phyloP scores from a whole-genome alignment of 2,113 vertebrate genomes.

The Xiphias gladius region DNA sequence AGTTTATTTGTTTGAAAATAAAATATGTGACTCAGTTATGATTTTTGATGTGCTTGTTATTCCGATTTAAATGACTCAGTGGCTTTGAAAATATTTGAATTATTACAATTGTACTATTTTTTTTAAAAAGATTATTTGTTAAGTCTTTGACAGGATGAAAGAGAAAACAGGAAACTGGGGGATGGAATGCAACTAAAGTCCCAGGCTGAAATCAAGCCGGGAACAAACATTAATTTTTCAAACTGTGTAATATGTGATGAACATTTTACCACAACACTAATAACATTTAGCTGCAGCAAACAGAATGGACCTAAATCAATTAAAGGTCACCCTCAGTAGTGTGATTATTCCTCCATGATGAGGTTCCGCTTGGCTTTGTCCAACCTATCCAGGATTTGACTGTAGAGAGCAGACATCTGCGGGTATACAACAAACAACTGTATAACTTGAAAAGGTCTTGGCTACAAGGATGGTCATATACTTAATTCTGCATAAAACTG shows the following conservation, averaged over 20 bases:
- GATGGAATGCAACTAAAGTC: not conserved
- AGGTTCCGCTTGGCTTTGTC: constrained; percentile 82
- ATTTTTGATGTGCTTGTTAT: constrained; percentile 80
- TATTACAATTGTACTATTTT: not conserved
- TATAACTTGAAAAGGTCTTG: not conserved
- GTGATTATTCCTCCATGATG: constrained; percentile 76
- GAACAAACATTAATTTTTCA: not conserved
- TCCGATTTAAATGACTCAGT: constrained; percentile 25
- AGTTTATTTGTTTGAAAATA: constrained; percentile 89
- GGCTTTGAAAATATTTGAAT: constrained; percentile 6
- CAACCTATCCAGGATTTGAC: constrained; percentile 87
- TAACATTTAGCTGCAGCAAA: constrained; percentile 33
- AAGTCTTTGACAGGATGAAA: not conserved
- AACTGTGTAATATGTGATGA: constrained; percentile 11
- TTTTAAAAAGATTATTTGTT: not conserved
- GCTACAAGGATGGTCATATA: not conserved
- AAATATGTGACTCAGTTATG: constrained; percentile 88
- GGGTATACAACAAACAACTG: constrained; percentile 48
- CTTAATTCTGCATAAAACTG: not conserved
- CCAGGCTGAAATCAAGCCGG: not conserved
- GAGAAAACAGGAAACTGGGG: not conserved
- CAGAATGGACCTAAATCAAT: not conserved
- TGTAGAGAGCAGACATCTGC: constrained; percentile 89
- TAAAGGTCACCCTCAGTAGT: not conserved
- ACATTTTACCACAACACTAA: constrained; percentile 17